Conservation (phyloP, 2,113 vertebrate species). For the Proterorhinus semilunaris region DNA sequence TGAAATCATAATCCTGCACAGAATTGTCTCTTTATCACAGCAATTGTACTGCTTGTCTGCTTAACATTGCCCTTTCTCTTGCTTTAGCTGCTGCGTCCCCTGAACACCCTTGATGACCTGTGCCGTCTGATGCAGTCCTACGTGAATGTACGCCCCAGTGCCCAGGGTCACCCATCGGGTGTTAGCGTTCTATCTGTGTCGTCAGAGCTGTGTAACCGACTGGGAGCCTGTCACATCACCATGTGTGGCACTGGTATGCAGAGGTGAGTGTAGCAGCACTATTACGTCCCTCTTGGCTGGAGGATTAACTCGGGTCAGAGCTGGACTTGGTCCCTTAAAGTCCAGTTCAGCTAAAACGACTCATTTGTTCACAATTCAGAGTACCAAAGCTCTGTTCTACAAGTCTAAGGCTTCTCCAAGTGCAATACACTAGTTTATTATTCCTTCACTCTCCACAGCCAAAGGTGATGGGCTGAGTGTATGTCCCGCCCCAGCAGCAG, state of each 20-base stretch:
- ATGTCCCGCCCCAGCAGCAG: too few species aligned
- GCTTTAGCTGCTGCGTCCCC: conserved; percentile 89
- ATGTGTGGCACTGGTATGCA: conserved; percentile 97
- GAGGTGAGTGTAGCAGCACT: conserved; percentile 76
- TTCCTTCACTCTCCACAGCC: too few species aligned
- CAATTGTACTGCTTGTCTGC: neutral
- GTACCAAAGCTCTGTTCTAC: too few species aligned
- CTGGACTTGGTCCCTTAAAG: too few species aligned
- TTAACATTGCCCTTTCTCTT: neutral
- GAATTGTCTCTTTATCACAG: neutral
- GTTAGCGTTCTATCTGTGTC: conserved; percentile 88
- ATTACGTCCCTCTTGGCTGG: neutral
- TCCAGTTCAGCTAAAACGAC: too few species aligned
- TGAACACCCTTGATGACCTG: conserved; percentile 96
- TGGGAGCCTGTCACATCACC: conserved; percentile 92
- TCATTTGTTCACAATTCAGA: too few species aligned
- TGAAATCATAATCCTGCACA: too few species aligned
- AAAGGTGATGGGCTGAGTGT: too few species aligned
- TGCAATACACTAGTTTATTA: too few species aligned
- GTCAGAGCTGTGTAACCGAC: conserved; percentile 93
- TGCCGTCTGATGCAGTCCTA: conserved; percentile 93
- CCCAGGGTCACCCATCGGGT: conserved; percentile 75
- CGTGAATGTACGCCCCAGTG: conserved; percentile 72
- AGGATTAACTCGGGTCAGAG: too few species aligned
- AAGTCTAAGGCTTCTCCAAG: too few species aligned